Percentiles rank a stretch among this genome's conserved stretches.
phyloP scores from a whole-genome alignment of 2,797 vertebrate species.

The Dryobates pubescens region DNA sequence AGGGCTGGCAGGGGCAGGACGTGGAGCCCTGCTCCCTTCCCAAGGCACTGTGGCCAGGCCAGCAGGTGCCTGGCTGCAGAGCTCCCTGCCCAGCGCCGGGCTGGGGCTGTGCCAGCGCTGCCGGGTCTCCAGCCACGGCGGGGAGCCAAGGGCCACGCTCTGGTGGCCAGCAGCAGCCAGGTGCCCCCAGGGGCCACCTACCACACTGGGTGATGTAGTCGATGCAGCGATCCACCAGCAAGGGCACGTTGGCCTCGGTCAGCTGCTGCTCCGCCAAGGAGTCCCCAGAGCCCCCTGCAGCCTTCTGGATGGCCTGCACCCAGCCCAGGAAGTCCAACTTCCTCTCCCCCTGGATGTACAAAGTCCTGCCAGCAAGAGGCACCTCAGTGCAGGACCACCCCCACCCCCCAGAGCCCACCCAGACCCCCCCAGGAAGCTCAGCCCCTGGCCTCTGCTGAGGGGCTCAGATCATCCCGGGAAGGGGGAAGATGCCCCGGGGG shows the following conservation, averaged over 20 bases:
- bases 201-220: slow-evolving; percentile 92
- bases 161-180: accelerated
- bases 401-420: accelerated
- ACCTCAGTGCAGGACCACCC: neutral
- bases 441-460: neutral
- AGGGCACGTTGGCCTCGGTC: slow-evolving; percentile 88
- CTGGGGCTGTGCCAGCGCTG: no score
- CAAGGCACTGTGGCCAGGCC: no score
- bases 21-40: no score
- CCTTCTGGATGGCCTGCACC: slow-evolving; percentile 87
- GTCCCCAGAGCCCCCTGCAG: slow-evolving; percentile 88
- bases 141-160: no score
- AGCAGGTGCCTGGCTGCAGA: no score
- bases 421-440: no score
- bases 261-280: slow-evolving; percentile 92
- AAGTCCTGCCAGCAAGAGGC: slow-evolving; percentile 74
- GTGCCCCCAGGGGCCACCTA: slow-evolving; percentile 45
- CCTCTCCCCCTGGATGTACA: slow-evolving; percentile 92
- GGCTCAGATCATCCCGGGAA: neutral
- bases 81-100: no score
- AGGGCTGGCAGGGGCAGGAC: no score
- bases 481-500: neutral
- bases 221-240: slow-evolving; percentile 92
- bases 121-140: no score
- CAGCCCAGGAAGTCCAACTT: slow-evolving; percentile 91